Evolutionary conservation across 2,888 invertebrate genomes (phyloP).

Genomic region (Cephonodes hylas): DNA sequence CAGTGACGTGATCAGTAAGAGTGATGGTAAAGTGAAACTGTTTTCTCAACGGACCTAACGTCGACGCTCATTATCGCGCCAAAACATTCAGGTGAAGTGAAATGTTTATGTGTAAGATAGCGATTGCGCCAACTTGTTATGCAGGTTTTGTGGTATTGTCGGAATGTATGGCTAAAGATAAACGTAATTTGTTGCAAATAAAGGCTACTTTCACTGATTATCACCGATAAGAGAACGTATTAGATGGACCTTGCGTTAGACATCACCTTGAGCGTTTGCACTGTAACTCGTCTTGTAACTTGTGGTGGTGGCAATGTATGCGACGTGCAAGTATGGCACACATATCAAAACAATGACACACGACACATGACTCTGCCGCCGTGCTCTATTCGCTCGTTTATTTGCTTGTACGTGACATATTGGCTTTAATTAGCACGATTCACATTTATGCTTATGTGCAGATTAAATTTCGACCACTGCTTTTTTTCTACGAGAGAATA

Average conservation of each 20-base stretch:
- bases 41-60: slow-evolving; percentile 23
- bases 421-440: background rate
- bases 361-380: background rate
- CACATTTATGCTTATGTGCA: background rate
- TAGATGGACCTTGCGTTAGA: slow-evolving; percentile 64
- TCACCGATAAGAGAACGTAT: slow-evolving; percentile 59
- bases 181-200: slow-evolving; percentile 19
- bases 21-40: slow-evolving; percentile 70
- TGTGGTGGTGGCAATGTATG: background rate
- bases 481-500: too few relatives aligned
- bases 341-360: background rate
- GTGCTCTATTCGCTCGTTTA: background rate
- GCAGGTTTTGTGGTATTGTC: slow-evolving; percentile 19
- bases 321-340: background rate
- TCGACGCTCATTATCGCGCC: slow-evolving; percentile 22
- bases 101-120: background rate
- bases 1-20: slow-evolving; percentile 50
- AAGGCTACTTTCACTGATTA: slow-evolving; percentile 60
- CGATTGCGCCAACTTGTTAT: slow-evolving; percentile 20
- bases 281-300: slow-evolving; percentile 10
- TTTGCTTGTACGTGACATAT: slow-evolving; percentile 1
- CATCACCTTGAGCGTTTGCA: slow-evolving; percentile 56
- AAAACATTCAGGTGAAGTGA: slow-evolving; percentile 16
- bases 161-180: slow-evolving; percentile 15
- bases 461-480: too few relatives aligned